A percentile compares a stretch with the other conserved stretches of the same genome.
Evolutionary conservation across 2,888 invertebrate species (phyloP).

Genomic region (Thecocarcelia acutangulata): DNA sequence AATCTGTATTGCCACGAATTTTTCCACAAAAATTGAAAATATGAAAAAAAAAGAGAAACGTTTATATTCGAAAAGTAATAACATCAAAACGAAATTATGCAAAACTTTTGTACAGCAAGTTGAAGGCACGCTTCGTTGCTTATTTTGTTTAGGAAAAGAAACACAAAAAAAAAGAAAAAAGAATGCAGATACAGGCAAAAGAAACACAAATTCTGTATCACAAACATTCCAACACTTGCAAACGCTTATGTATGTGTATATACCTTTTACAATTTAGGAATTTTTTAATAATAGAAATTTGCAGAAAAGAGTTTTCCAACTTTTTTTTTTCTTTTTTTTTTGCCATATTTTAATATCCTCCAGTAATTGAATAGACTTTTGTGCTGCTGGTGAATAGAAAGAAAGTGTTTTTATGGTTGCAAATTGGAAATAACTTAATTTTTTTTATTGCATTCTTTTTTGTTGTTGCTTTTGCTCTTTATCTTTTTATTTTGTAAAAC

Average conservation of each 20-base stretch:
- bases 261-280: constrained; percentile 6
- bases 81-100: constrained; percentile 58
- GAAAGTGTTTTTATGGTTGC: constrained; percentile 56
- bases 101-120: constrained; percentile 48
- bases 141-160: constrained; percentile 39
- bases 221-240: constrained; percentile 34
- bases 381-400: constrained; percentile 18
- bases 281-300: constrained; percentile 22
- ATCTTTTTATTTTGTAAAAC: neutral
- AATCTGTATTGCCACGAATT: constrained; percentile 8
- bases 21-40: neutral
- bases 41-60: neutral
- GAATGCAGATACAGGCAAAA: neutral
- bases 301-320: constrained; percentile 26
- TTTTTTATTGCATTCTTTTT: constrained; percentile 21
- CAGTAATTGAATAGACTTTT: constrained; percentile 13
- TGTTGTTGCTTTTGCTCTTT: too few relatives aligned
- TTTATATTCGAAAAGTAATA: constrained; percentile 41
- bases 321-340: neutral
- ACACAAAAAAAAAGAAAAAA: neutral
- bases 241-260: constrained; percentile 2
- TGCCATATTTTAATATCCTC: constrained; percentile 31
- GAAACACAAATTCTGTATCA: constrained; percentile 31
- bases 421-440: constrained; percentile 67
- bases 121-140: constrained; percentile 45